Percentiles rank a stretch among this genome's conserved stretches.
Evolutionary conservation across 2,888 invertebrate species (phyloP).

Genomic region (Creontiades dilutus): DNA sequence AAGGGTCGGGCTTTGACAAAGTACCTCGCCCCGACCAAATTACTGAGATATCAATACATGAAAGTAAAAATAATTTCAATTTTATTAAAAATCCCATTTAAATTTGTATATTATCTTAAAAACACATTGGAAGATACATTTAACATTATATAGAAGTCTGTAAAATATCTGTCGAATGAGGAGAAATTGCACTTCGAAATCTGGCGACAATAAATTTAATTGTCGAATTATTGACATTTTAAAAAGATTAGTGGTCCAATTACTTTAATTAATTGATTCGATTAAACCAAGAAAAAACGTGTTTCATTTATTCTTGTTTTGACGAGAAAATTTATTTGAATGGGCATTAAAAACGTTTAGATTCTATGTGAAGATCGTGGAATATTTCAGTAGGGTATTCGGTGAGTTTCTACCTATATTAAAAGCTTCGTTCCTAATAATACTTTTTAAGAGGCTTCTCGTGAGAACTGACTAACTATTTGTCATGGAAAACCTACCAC

Average conservation of each 20-base stretch:
- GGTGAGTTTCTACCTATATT: conserved; percentile 3
- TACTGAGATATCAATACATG: neutral
- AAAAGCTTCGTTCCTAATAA: conserved; percentile 21
- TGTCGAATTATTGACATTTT: neutral
- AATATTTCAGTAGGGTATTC: neutral
- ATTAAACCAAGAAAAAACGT: no score
- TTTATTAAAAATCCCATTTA: neutral
- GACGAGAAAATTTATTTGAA: neutral
- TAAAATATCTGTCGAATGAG: neutral
- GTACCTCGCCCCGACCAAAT: neutral
- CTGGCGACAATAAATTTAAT: neutral
- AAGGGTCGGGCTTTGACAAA: no score
- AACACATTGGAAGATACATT: neutral
- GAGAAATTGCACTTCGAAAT: neutral
- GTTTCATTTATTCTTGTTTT: no score
- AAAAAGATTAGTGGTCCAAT: neutral
- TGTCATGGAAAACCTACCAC: neutral
- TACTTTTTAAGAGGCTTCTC: conserved; percentile 1
- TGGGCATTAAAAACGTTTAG: neutral
- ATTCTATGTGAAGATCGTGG: neutral
- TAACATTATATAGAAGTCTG: neutral
- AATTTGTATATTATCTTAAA: neutral
- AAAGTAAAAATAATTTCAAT: neutral
- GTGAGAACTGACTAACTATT: neutral
- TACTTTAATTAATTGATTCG: neutral